Evolutionary conservation across 2,888 invertebrate species (phyloP).

Genomic region (Acholoe squamosa): DNA sequence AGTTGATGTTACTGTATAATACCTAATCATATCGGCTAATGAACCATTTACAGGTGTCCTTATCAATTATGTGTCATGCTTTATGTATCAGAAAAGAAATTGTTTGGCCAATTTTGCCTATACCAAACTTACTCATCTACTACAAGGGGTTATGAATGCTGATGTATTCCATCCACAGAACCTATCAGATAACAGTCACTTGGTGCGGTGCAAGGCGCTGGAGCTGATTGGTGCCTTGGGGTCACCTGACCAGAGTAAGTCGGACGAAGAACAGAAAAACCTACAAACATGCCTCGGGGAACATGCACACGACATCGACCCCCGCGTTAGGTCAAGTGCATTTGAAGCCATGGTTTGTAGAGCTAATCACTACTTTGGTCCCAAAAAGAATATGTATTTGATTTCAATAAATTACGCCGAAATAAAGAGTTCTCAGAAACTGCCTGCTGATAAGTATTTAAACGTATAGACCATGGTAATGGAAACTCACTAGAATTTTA

Average conservation of each 20-base stretch:
- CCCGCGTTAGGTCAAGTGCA: constrained; percentile 94
- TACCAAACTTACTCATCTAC: no score
- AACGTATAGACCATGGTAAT: no score
- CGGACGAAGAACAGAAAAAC: constrained; percentile 84
- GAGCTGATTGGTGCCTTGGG: constrained; percentile 89
- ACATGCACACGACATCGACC: constrained; percentile 93
- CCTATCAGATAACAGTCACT: constrained; percentile 85
- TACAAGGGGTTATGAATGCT: constrained; percentile 42
- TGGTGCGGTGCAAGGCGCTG: constrained; percentile 91
- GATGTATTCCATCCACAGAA: constrained; percentile 71
- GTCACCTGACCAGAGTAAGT: constrained; percentile 73
- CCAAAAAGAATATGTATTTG: neutral
- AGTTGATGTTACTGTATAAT: no score
- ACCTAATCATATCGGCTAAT: no score
- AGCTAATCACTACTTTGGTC: neutral
- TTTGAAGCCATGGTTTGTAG: constrained; percentile 91
- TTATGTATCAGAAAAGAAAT: no score
- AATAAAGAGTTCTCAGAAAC: no score
- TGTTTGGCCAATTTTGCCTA: no score
- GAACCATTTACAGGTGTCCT: no score
- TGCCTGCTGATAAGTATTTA: no score
- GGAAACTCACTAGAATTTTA: no score
- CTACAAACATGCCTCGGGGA: constrained; percentile 90
- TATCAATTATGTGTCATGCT: no score
- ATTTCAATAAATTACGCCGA: neutral